A percentile compares a stretch with the other conserved stretches of the same genome.
These are phyloP conservation scores for Leucoraja erinaceus DNA, from an alignment of 2,113 vertebrate genomes.

Conservation along the genomic window DNA sequence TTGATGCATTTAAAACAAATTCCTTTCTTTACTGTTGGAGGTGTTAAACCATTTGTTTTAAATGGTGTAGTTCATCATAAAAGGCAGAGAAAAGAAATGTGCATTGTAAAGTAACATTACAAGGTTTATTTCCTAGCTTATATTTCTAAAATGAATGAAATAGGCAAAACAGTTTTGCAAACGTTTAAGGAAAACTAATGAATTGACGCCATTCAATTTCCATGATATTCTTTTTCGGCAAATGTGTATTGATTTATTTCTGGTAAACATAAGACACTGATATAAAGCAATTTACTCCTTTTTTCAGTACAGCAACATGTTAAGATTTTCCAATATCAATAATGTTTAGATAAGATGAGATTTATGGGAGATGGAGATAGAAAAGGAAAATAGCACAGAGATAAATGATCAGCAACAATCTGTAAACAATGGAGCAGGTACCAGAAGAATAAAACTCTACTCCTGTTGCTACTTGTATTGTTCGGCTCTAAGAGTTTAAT, in stretches of 20 bases:
- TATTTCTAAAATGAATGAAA: neutral
- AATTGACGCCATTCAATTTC: neutral
- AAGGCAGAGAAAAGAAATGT: neutral
- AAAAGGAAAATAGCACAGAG: too few species aligned
- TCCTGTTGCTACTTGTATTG: too few species aligned
- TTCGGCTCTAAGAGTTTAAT: too few species aligned
- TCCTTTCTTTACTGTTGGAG: neutral
- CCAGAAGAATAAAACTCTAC: too few species aligned
- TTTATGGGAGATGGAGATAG: too few species aligned
- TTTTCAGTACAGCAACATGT: neutral
- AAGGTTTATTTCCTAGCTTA: neutral
- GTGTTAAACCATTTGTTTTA: neutral
- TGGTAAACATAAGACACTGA: neutral
- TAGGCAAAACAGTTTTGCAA: neutral
- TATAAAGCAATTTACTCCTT: neutral
- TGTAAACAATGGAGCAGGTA: too few species aligned
- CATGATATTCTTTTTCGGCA: neutral
- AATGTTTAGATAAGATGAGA: neutral
- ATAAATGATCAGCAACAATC: too few species aligned
- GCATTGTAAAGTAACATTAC: neutral
- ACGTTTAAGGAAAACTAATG: neutral
- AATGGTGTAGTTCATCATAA: neutral
- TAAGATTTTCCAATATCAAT: neutral
- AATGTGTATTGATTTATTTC: neutral
- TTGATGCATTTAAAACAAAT: neutral